Conservation (phyloP, 2,888 invertebrate species). For the Helleia helle region DNA sequence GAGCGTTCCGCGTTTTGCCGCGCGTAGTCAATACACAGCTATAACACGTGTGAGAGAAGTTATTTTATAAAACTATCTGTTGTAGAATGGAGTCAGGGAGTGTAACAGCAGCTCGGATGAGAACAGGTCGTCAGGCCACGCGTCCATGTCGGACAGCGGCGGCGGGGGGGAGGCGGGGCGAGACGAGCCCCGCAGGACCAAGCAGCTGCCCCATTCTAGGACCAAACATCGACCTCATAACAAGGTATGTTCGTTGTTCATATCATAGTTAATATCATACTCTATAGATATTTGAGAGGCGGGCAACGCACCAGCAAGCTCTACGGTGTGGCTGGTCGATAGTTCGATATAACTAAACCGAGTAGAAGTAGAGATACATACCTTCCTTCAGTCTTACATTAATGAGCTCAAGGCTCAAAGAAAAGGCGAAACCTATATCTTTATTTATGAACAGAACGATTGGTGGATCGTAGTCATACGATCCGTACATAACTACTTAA, state of each 20-base stretch:
- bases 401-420: no score
- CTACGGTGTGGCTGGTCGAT: no score
- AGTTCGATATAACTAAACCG: no score
- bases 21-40: background rate
- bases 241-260: conserved; percentile 61
- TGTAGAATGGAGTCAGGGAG: conserved; percentile 77
- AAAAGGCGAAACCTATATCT: no score
- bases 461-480: no score
- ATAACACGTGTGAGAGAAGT: background rate
- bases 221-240: conserved; percentile 76
- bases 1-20: background rate
- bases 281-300: no score
- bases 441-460: no score
- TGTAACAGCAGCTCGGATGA: conserved; percentile 91
- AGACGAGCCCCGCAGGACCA: conserved; percentile 71
- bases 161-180: conserved; percentile 69
- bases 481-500: no score
- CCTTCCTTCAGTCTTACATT: no score
- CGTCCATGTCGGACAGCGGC: conserved; percentile 94
- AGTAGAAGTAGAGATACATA: no score
- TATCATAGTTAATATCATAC: no score
- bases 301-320: no score
- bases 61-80: conserved; percentile 9
- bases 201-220: conserved; percentile 79
- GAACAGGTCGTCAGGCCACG: conserved; percentile 93